Conservation (phyloP, 2,888 invertebrate species). For the Doris montereyensis region DNA sequence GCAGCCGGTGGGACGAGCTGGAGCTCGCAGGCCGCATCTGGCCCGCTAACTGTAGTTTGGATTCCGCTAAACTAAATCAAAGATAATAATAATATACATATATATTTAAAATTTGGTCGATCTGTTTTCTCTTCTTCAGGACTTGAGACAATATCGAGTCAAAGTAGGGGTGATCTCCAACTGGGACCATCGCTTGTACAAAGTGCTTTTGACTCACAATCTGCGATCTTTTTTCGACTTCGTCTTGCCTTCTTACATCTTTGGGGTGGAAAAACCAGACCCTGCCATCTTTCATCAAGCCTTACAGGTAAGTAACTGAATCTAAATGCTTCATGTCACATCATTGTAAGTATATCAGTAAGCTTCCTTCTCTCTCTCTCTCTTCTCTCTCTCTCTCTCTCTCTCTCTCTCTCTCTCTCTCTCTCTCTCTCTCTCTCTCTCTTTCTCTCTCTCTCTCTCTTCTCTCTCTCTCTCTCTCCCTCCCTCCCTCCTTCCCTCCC, state of each 20-base stretch:
- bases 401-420: too few relatives aligned
- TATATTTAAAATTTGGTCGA: too few relatives aligned
- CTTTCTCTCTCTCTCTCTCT: too few relatives aligned
- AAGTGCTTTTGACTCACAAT: constrained; percentile 79
- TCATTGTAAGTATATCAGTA: background rate
- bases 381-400: too few relatives aligned
- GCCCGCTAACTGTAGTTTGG: too few relatives aligned
- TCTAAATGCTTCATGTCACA: background rate
- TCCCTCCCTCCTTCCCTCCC: too few relatives aligned
- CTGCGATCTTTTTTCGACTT: constrained; percentile 85
- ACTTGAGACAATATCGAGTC: constrained; percentile 50
- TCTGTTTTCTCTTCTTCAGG: constrained; percentile 42
- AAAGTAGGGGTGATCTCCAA: constrained; percentile 87
- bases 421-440: too few relatives aligned
- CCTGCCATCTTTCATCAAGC: constrained; percentile 81
- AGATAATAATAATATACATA: too few relatives aligned
- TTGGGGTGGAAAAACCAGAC: constrained; percentile 84
- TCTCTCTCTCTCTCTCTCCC: too few relatives aligned
- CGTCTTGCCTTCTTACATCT: constrained; percentile 84
- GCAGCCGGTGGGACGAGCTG: constrained; percentile 36
- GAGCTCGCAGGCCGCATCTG: too few relatives aligned
- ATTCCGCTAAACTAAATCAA: too few relatives aligned
- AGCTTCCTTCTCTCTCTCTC: too few relatives aligned
- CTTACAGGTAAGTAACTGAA: constrained; percentile 69
- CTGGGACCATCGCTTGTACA: constrained; percentile 86